Evolutionary conservation across 2,113 vertebrate species (phyloP).

Genomic region (Acinonyx jubatus): DNA sequence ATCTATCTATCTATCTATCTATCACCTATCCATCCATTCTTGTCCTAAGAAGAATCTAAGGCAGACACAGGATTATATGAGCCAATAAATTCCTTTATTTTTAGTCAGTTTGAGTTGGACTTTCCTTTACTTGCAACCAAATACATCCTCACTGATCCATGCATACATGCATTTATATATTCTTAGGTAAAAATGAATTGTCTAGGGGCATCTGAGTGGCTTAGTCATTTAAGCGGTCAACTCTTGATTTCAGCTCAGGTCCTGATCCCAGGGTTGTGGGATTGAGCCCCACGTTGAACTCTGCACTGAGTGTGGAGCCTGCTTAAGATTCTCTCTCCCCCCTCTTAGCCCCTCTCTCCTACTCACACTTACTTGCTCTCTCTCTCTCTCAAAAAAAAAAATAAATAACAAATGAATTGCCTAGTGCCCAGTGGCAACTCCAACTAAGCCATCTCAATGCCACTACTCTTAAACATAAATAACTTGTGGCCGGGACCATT

Average conservation of each 20-base stretch:
- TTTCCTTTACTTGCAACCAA: conserved; percentile 42
- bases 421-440: background rate
- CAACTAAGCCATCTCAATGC: background rate
- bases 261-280: no score
- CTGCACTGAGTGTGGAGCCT: no score
- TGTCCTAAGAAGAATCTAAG: conserved; percentile 17
- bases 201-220: background rate
- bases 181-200: background rate
- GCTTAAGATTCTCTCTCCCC: no score
- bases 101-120: background rate
- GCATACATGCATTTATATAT: background rate
- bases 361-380: no score
- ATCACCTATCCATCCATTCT: background rate
- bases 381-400: no score
- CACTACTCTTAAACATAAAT: background rate
- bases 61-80: background rate
- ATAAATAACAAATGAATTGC: background rate
- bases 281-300: no score
- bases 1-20: background rate
- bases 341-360: no score
- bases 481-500: background rate
- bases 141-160: background rate
- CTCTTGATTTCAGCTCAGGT: no score
- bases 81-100: conserved; percentile 12
- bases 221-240: no score